phyloP scores from a whole-genome alignment of 2,113 vertebrate species.

The Ictidomys tridecemlineatus region DNA sequence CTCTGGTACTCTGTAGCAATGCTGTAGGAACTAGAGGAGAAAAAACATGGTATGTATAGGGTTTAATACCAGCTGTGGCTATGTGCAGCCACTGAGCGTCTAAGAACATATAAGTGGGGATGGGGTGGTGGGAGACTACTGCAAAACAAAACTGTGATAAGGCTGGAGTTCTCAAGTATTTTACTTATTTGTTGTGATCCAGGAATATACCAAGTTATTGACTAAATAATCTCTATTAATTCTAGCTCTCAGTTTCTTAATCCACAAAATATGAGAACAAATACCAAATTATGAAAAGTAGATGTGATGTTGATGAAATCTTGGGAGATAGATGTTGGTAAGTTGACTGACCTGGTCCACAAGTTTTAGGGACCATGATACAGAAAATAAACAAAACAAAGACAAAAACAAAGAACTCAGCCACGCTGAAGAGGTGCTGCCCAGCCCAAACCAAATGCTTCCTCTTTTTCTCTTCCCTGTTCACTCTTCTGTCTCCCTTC shows the following conservation, averaged over 20 bases:
- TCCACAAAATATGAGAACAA: not conserved
- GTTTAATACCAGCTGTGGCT: not conserved
- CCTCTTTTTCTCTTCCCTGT: not conserved
- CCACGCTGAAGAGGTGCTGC: not conserved
- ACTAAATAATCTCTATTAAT: slow-evolving; percentile 19
- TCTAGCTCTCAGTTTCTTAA: slow-evolving; percentile 30
- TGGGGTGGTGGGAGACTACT: not conserved
- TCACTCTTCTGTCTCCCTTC: no score
- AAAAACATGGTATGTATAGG: not conserved
- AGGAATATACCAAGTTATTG: not conserved
- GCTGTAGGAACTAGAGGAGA: not conserved
- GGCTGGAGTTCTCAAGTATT: slow-evolving; percentile 41
- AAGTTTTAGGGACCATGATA: not conserved
- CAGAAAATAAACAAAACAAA: not conserved
- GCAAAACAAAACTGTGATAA: slow-evolving; percentile 3
- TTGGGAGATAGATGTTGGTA: not conserved
- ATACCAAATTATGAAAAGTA: slow-evolving; percentile 1
- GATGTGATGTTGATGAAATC: not conserved
- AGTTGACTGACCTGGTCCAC: not conserved
- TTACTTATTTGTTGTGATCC: slow-evolving; percentile 6
- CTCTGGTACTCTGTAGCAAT: not conserved
- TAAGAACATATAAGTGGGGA: not conserved
- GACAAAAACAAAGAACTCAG: not conserved
- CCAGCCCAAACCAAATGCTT: not conserved
- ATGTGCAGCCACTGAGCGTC: not conserved